A percentile compares a stretch with the other conserved stretches of the same genome.
Evolutionary conservation across 2,888 invertebrate genomes (phyloP).

Genomic region (Cynaeus angustus): DNA sequence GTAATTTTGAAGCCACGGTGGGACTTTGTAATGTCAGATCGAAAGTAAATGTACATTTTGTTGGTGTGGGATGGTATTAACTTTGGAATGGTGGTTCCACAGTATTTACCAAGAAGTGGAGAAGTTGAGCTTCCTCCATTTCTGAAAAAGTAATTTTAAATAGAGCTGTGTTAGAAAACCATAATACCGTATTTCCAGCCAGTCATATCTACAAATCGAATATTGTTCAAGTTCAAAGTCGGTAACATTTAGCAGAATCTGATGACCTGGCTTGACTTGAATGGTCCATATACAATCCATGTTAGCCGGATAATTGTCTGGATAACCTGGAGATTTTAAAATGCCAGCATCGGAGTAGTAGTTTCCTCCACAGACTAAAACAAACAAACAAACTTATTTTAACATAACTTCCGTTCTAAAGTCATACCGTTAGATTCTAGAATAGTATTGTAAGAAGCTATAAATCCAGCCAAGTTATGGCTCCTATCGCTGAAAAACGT

Average conservation of each 20-base stretch:
- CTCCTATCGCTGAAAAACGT: conserved; percentile 80
- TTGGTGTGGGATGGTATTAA: conserved; percentile 84
- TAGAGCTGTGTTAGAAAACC: not conserved
- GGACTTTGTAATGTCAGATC: conserved; percentile 79
- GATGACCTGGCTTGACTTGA: conserved; percentile 79
- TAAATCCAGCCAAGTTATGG: conserved; percentile 80
- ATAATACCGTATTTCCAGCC: conserved; percentile 81
- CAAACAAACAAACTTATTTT: not conserved
- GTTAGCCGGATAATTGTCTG: conserved; percentile 79
- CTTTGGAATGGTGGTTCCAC: conserved; percentile 79
- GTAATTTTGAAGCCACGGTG: conserved; percentile 81
- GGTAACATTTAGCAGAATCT: conserved; percentile 81
- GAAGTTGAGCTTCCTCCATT: conserved; percentile 84
- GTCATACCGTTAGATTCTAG: conserved; percentile 74
- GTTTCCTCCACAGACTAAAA: conserved; percentile 82
- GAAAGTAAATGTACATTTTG: conserved; percentile 83
- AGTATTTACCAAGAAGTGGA: conserved; percentile 86
- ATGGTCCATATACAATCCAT: conserved; percentile 89
- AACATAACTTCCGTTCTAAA: not conserved
- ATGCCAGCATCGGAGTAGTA: conserved; percentile 80
- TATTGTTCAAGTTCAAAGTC: conserved; percentile 79
- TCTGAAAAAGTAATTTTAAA: conserved; percentile 70
- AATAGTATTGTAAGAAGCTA: conserved; percentile 80
- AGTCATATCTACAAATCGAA: conserved; percentile 77
- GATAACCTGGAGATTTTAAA: conserved; percentile 87